A percentile compares a stretch with the other conserved stretches of the same genome.
Evolutionary conservation across 2,797 vertebrate species (phyloP).

Genomic region (Mustela erminea): DNA sequence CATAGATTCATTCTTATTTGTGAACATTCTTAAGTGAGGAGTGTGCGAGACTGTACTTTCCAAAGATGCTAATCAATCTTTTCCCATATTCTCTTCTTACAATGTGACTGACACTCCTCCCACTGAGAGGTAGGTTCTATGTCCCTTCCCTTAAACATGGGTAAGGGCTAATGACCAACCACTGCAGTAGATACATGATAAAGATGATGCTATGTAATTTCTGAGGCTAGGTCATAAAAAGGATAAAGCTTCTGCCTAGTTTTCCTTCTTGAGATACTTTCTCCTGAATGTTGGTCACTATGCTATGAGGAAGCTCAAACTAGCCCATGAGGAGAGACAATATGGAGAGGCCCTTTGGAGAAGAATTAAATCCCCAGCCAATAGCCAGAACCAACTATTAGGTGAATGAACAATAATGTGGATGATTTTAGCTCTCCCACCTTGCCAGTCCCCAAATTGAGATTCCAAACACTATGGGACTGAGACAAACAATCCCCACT

Average conservation of each 20-base stretch:
- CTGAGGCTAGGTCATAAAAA: neutral
- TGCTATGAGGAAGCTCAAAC: neutral
- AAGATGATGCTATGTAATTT: neutral
- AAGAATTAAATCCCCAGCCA: neutral
- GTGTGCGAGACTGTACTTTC: neutral
- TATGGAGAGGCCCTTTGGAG: neutral
- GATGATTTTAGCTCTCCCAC: neutral
- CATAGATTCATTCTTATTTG: neutral
- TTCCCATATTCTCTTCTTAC: neutral
- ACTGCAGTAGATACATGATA: neutral
- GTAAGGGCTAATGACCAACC: neutral
- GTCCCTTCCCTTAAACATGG: neutral
- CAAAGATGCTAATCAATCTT: slow-evolving; percentile 5
- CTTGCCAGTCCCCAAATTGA: neutral
- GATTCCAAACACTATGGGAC: neutral
- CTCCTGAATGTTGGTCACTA: neutral
- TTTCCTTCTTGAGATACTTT: slow-evolving; percentile 22
- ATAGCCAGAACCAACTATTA: neutral
- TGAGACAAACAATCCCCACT: neutral
- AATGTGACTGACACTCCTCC: neutral
- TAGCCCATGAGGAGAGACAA: neutral
- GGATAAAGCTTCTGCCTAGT: neutral
- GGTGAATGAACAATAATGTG: neutral
- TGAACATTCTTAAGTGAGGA: neutral
- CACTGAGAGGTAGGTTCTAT: neutral